Evolutionary conservation across 2,113 vertebrate species (phyloP).

Genomic region (Forbesichthys agassizii): DNA sequence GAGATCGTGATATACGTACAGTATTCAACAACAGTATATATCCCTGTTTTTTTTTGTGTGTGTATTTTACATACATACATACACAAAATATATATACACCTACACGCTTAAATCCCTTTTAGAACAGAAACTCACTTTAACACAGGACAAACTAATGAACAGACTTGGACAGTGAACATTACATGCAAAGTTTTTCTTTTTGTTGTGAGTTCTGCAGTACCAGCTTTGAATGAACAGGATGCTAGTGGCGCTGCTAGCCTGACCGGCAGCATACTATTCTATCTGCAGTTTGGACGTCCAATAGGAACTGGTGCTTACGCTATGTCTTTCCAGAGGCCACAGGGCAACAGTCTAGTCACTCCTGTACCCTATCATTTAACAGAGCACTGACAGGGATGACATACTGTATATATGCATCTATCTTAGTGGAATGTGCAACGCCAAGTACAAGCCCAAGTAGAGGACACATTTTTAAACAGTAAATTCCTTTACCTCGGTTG

Average conservation of each 20-base stretch:
- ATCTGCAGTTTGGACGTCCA: not conserved
- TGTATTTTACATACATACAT: not conserved
- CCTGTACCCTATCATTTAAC: too few relatives aligned
- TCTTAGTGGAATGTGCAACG: too few relatives aligned
- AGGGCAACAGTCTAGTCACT: too few relatives aligned
- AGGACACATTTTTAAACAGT: too few relatives aligned
- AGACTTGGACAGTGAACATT: too few relatives aligned
- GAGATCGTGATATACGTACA: constrained; percentile 25
- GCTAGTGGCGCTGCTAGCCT: not conserved
- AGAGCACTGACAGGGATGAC: too few relatives aligned
- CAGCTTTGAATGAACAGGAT: not conserved
- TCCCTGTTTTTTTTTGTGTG: not conserved
- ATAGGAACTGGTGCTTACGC: not conserved
- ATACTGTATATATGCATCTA: too few relatives aligned
- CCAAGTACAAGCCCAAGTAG: too few relatives aligned
- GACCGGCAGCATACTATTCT: not conserved
- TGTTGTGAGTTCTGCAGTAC: not conserved
- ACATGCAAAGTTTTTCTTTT: not conserved
- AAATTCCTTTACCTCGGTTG: too few relatives aligned
- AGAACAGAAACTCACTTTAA: too few relatives aligned
- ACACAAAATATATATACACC: not conserved
- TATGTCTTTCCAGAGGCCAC: not conserved
- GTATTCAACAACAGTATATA: not conserved
- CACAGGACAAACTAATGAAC: too few relatives aligned
- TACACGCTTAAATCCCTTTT: too few relatives aligned